Base-by-base conservation (phyloP, 2,113 vertebrate species). In the Mastomys coucha region DNA sequence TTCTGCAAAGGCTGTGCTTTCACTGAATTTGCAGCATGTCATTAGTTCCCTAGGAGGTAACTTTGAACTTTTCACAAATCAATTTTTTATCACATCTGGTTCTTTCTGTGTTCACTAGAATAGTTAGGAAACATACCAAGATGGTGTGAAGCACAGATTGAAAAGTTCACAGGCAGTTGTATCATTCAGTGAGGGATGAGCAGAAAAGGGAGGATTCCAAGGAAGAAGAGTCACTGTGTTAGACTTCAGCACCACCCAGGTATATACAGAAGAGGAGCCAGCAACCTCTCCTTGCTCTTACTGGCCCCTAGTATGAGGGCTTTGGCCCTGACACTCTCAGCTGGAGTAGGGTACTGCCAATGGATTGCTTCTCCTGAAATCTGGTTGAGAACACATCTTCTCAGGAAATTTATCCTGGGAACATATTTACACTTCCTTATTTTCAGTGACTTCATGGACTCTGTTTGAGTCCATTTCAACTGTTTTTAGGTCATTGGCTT, bases 1-100 rank as follows among this genome's bases (percentile, higher is more conserved):
- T n/a, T 78, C 28, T 81, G 5, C 24, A 90, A 31, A 26, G 42
- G 1, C 87, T 42, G 42, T 87, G 8, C 42, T 94, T 88, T 93
- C 85, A 82, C 72, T 91, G 39, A 51, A 94, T 16, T 31, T 70
- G 63, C 75, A 89, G 45, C 1, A 39, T 60, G n/a, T 75, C 77
- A 51, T 70, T 76, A 81, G n/a, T 88, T 91, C 22, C 91, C 93
- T 80, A 6, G 20, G 26, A 84, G 11, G 17, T 73, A 73, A 51
- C 13, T 84, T 94, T 87, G 86, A 85, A 39, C 51, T 89, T 91
- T 97, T 92, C 92, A 78, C 42, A 51, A 39, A 39, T 91, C 28
- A 58, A 72, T 24, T 60, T 92, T 87, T 63, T 51, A 19, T 49
- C 11, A n/a, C 28, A 63, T 73, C 39, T 87, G 33, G 8, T 51